Conservation (phyloP, 2,113 vertebrate species). For the Crocuta crocuta region DNA sequence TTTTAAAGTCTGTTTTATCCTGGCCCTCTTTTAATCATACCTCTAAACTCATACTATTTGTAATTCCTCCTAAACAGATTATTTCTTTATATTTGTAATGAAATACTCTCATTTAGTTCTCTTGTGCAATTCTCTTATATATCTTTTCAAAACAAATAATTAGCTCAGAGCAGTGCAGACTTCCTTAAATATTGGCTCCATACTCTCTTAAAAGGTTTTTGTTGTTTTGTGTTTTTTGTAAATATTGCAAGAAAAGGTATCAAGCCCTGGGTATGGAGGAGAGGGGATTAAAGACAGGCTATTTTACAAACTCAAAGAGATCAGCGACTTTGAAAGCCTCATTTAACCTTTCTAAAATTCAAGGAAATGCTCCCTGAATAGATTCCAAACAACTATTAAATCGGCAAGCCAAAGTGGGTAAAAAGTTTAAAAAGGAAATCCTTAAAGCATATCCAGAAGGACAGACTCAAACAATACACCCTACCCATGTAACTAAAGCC, state of each 20-base stretch:
- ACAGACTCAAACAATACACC: not conserved
- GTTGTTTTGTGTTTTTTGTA: not conserved
- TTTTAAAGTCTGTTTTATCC: constrained; percentile 2
- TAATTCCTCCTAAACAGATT: constrained; percentile 34
- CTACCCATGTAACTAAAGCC: not conserved
- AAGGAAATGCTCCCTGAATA: constrained; percentile 27
- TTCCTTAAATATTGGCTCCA: constrained; percentile 20
- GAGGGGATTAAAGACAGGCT: not conserved
- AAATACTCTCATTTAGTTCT: constrained; percentile 22
- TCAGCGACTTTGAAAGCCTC: not conserved
- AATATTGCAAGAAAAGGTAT: not conserved
- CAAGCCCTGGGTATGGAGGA: not conserved
- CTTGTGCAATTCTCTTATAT: not conserved
- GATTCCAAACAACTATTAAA: not conserved
- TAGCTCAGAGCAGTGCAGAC: constrained; percentile 10
- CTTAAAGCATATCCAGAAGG: not conserved
- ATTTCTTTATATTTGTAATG: not conserved
- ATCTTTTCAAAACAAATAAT: constrained; percentile 53
- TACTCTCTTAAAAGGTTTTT: not conserved
- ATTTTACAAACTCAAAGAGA: not conserved
- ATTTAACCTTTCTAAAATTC: constrained; percentile 50
- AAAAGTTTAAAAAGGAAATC: constrained; percentile 23
- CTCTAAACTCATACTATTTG: constrained; percentile 22
- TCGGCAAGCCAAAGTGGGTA: constrained; percentile 1
- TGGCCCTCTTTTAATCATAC: not conserved